These are phyloP conservation scores for Sthenelais limicola DNA, from an alignment of 2,888 invertebrate species.

Conservation along the genomic window DNA sequence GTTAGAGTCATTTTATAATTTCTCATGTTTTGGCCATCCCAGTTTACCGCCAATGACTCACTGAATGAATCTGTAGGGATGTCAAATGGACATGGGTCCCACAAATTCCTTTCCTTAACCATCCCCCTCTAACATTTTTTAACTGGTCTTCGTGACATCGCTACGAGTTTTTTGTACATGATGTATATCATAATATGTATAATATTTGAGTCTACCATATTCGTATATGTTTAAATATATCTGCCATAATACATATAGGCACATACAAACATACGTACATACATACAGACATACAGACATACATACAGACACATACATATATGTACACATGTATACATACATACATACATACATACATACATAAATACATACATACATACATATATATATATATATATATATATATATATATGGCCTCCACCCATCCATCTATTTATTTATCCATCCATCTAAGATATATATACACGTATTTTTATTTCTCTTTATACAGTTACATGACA, in stretches of 20 bases:
- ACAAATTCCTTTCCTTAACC: too few relatives aligned
- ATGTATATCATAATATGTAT: neutral
- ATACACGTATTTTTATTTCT: neutral
- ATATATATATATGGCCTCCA: neutral
- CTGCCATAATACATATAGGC: neutral
- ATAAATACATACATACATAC: neutral
- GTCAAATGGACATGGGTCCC: too few relatives aligned
- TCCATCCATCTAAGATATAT: neutral
- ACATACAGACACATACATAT: neutral
- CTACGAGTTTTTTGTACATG: neutral
- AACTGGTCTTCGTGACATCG: too few relatives aligned
- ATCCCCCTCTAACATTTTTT: too few relatives aligned
- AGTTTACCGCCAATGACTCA: too few relatives aligned
- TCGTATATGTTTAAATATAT: neutral
- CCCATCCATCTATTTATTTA: neutral
- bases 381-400: neutral
- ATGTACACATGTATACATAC: neutral
- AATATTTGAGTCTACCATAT: neutral
- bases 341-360: neutral
- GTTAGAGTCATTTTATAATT: too few relatives aligned
- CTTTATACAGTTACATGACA: neutral
- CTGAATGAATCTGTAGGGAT: too few relatives aligned
- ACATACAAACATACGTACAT: neutral
- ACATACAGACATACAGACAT: neutral
- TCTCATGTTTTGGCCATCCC: too few relatives aligned